These are phyloP conservation scores for Delphinapterus leucas DNA, from an alignment of 2,113 vertebrate genomes.

Conservation along the genomic window DNA sequence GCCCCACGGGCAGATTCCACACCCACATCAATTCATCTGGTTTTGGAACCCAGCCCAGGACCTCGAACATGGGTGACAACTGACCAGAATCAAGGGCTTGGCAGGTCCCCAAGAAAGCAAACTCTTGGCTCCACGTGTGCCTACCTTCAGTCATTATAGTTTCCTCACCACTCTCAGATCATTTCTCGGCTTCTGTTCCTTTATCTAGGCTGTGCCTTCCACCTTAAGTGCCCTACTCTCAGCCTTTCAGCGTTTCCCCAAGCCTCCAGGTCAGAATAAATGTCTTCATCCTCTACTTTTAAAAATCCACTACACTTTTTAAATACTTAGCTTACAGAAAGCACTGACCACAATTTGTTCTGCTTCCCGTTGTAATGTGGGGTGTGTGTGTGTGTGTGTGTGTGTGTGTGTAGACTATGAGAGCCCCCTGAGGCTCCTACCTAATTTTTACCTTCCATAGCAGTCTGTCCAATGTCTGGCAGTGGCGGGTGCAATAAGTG, in stretches of 20 bases:
- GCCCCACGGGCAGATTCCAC: too few relatives aligned
- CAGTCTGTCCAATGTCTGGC: background rate
- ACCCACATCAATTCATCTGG: fast-evolving
- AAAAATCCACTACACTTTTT: background rate
- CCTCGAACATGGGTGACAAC: background rate
- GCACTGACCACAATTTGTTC: background rate
- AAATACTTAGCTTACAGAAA: background rate
- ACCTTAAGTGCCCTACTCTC: background rate
- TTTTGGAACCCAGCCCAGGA: background rate
- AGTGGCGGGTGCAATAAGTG: background rate
- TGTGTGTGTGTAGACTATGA: background rate
- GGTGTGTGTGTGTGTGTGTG: too few relatives aligned
- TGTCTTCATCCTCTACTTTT: background rate
- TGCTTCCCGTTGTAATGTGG: background rate
- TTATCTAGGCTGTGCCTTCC: background rate
- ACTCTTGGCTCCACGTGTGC: fast-evolving
- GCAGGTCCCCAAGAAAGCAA: background rate
- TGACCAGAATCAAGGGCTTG: background rate
- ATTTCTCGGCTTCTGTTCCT: too few relatives aligned
- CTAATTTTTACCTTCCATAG: background rate
- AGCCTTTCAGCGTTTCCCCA: background rate
- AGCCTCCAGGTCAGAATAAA: background rate
- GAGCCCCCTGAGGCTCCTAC: background rate
- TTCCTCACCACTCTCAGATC: background rate
- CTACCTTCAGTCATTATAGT: fast-evolving